Base-by-base conservation (phyloP, 1,140 invertebrate genomes). In the Cydia pomonella region DNA sequence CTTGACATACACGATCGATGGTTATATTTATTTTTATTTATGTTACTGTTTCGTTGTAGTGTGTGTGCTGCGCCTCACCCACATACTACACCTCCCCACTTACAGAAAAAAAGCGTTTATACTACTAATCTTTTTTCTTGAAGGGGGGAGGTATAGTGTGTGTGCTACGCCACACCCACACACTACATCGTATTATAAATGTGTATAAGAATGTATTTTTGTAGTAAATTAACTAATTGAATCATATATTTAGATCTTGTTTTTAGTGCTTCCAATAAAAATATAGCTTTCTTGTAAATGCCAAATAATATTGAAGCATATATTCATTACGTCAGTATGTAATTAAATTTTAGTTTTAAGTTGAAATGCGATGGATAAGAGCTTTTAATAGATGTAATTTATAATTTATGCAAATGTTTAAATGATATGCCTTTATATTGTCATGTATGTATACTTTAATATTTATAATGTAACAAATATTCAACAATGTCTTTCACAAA, bases 251-350 rank as follows among this genome's bases (percentile, higher is more conserved):
- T 69, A 69, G 71, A 72, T 72, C 71, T 72, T 47, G 47, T 47
- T 72, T 72, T 44, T 85, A 85, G 85, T 84, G 86, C 86, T 88
- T 88, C 86, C 86, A 84, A 75, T 79, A 79, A 78, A 64, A 76
- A 73, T 63, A 75, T 78, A 79, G 75, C 73, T 62, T 76, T 79
- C 50, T 76, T 82, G 73, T 77, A 79, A 78, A 84, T 82, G 79
- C 79, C 82, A 84, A 84, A 84, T 79, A 72, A 79, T 75, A 72
- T 76, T 75, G 66, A 79, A 75, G 63, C 62, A 76, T 73, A 73
- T 50, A 18, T 29, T 72, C 7, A 73, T 62, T 53, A 59, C 75
- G 73, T 66, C 47, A 53, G 73, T 73, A 74, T 75, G 74, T 63
- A 79, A 80, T 79, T 78, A 74, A 41, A 72, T 64, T 72, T 13